These are phyloP conservation scores for Lepidostoma basale DNA, from an alignment of 1,140 invertebrate species.

Conservation along the genomic window DNA sequence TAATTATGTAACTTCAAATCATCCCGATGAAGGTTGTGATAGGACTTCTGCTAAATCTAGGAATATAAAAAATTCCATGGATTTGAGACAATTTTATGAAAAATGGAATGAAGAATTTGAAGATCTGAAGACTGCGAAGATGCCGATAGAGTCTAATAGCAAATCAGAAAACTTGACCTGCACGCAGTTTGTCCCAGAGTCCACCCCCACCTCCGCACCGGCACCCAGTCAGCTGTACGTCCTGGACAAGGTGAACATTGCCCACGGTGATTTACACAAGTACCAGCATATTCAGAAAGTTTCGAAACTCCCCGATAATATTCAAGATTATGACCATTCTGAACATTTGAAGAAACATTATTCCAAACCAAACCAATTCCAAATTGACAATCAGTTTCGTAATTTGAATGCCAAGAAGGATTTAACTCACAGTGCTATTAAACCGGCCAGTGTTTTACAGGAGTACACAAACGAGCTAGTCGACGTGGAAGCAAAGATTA, in stretches of 20 bases:
- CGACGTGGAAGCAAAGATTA: slow-evolving; percentile 62
- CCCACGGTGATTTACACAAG: slow-evolving; percentile 56
- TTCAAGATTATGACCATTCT: slow-evolving; percentile 43
- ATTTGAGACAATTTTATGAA: slow-evolving; percentile 59
- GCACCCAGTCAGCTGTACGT: slow-evolving; percentile 57
- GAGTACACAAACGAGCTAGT: slow-evolving; percentile 45
- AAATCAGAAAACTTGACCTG: slow-evolving; percentile 40
- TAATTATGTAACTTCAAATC: background rate
- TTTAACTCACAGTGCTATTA: background rate
- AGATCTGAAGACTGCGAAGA: slow-evolving; percentile 45
- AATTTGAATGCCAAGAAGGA: slow-evolving; percentile 4
- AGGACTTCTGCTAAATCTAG: background rate
- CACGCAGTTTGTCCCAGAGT: slow-evolving; percentile 20
- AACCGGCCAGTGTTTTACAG: slow-evolving; percentile 35
- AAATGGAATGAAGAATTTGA: slow-evolving; percentile 62
- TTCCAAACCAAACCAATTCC: slow-evolving; percentile 25
- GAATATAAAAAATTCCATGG: slow-evolving; percentile 42
- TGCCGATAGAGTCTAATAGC: background rate
- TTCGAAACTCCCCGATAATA: slow-evolving; percentile 59
- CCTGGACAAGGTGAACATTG: slow-evolving; percentile 56
- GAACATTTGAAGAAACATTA: slow-evolving; percentile 13
- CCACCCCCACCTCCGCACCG: slow-evolving; percentile 19
- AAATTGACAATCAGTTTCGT: background rate
- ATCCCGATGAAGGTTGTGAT: background rate
- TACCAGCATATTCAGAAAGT: slow-evolving; percentile 61